Conservation (phyloP, 2,797 vertebrate species). For the Dendrocincla fuliginosa region DNA sequence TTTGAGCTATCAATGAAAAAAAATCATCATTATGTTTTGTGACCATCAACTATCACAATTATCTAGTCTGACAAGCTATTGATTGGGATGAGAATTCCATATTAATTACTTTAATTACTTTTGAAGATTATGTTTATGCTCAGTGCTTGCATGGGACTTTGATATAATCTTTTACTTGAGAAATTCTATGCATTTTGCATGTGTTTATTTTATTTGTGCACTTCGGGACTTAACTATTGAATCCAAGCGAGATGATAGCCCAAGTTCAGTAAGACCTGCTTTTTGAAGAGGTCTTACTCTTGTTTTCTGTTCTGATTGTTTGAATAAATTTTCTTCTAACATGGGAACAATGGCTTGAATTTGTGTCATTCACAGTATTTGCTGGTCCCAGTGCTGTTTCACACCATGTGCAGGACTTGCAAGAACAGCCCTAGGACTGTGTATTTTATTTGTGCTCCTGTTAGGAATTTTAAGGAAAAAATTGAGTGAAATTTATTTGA, state of each 20-base stretch:
- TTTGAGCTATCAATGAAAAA: conserved; percentile 7
- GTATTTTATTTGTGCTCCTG: neutral
- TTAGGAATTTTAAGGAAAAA: neutral
- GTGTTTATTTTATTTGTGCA: neutral
- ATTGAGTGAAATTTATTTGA: neutral
- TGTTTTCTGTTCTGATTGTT: neutral
- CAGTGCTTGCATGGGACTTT: neutral
- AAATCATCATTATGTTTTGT: neutral
- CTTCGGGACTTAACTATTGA: neutral
- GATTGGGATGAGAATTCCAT: neutral
- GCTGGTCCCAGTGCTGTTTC: neutral
- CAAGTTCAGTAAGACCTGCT: neutral
- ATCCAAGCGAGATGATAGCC: neutral
- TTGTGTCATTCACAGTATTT: neutral
- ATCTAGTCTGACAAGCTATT: neutral
- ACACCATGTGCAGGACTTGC: fast-evolving
- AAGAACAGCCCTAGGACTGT: neutral
- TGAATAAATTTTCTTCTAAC: neutral
- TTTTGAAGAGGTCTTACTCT: neutral
- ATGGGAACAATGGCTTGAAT: neutral
- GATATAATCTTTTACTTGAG: neutral
- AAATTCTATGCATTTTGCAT: neutral
- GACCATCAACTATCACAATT: conserved; percentile 2
- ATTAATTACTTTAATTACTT: conserved; percentile 1
- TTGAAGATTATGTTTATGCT: neutral